Evolutionary conservation across 2,113 vertebrate species (phyloP), one percentile per base, ranked within the genome.

Genomic region (Gopherus flavomarginatus): DNA sequence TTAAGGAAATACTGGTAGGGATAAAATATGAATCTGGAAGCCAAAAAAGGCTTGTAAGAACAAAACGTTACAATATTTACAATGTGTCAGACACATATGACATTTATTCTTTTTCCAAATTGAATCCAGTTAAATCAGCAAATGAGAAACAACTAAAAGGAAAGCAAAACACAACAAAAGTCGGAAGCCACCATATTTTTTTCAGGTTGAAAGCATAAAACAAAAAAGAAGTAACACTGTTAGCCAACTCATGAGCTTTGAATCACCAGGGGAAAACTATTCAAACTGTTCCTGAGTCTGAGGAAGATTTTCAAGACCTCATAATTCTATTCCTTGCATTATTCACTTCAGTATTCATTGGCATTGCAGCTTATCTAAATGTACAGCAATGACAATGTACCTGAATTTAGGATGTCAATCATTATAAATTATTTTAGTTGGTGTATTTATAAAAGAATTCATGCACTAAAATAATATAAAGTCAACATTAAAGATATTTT

Each of bases 381-480:
- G 12, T 82, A 54, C 72, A 92, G n/a, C 92, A 92, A 38, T 27
- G 35, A 89, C 72, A 95, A 91, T 96, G 94, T 89, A 92, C 53
- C 78, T 11, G 4, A 92, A 94, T 47, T 44, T 38, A 83, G 75
- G 84, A 95, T 87, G 95, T 82, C 8, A 65, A 85, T 56, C 3
- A 94, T 38, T 95, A 6, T 38, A 95, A 49, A 92, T 81, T 83
- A 92, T 85, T 97, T 95, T 85, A 93, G 26, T 90, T 91, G 27
- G 42, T 65, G 44, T 16, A 96, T 80, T 90, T 83, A 93, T 42
- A 95, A 90, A 96, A 65, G 2, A 91, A 91, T 91, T 44, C 14
- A 29, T 83, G 50, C 2, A 49, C n/a, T 93, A 72, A 94, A 93
- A 93, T 90, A 97, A 92, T 95, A 96, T 86, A 86, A 65, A 88